Base-by-base conservation (phyloP, 2,797 vertebrate genomes). In the Triplophysa yarkandensis region DNA sequence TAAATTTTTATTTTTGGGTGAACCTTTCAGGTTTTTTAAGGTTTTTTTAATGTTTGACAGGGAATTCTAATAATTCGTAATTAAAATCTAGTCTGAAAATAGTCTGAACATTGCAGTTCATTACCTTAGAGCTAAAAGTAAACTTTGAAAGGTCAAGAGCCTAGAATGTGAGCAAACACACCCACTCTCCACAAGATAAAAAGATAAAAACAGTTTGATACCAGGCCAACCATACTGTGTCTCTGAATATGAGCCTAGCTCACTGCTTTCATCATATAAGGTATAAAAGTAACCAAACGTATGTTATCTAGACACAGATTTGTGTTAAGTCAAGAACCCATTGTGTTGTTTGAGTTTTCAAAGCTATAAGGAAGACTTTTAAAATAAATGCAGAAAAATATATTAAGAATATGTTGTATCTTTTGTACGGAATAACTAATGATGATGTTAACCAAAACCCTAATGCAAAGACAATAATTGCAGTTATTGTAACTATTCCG, bases 231-330 rank as follows among this genome's bases (percentile, higher is more conserved):
- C 36, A 70, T 73, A 50, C 43, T 44, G 43, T 46, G 44, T 19
- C 77, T 79, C 78, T 77, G 77, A 84, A 78, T 77, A 82, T 84
- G 85, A 83, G 74, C 48, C 81, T 79, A 70, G 25, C 52, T 66
- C 25, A 61, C 65, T 77, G 1, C 27, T 54, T 27, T 54, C 21
- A 54, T 54, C 13, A 4, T 54, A 27, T 54, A 54, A 27, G 52
- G 6, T 16, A 54, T 6, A 13, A 23, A 25, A 23, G 21, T n/a
- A n/a, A n/a, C 9, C 19, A 54, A 60, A 32, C 32, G 14, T 36
- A 3, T 14, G 2, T 39, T 14, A 39, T 3, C 11, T 39, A 39
- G 4, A 36, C 10, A 36, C 10, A 13, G 11, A 10, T 2, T 36
- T 13, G 34, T 10, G 34, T 36, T 36, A 36, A 36, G 34, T 36